phyloP scores from a whole-genome alignment of 1,140 invertebrate species.

The Magallana angulata region DNA sequence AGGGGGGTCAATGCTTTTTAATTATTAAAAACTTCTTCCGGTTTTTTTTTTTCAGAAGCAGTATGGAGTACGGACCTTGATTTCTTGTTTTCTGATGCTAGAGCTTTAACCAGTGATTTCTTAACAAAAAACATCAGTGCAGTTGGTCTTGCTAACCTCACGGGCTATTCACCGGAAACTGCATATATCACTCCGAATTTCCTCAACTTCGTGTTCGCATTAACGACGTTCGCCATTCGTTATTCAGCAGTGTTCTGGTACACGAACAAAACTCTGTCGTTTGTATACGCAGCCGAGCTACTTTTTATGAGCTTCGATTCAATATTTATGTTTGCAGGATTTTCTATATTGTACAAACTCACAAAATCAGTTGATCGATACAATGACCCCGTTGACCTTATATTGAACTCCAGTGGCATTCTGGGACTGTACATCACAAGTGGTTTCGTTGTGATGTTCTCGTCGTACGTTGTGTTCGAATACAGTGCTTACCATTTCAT shows the following conservation, averaged over 20 bases:
- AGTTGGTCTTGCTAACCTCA: conserved; percentile 48
- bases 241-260: conserved; percentile 76
- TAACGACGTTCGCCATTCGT: conserved; percentile 64
- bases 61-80: conserved; percentile 70
- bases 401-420: conserved; percentile 55
- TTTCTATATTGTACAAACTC: conserved; percentile 70
- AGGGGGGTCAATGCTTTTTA: too few species aligned
- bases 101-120: conserved; percentile 60
- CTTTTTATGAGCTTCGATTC: conserved; percentile 66
- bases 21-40: too few species aligned
- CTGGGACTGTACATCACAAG: conserved; percentile 66
- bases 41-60: conserved; percentile 63
- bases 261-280: conserved; percentile 69
- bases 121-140: conserved; percentile 47
- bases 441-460: conserved; percentile 65
- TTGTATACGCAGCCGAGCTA: conserved; percentile 68
- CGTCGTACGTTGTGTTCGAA: conserved; percentile 71
- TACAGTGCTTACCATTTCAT: conserved; percentile 71
- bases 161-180: conserved; percentile 1
- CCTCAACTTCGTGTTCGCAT: conserved; percentile 69
- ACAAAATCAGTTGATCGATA: conserved; percentile 59
- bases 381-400: conserved; percentile 60
- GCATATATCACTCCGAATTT: conserved; percentile 63
- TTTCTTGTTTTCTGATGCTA: conserved; percentile 65
- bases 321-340: conserved; percentile 66